Conservation (phyloP, 2,888 invertebrate species). For the Diarsia rubi region DNA sequence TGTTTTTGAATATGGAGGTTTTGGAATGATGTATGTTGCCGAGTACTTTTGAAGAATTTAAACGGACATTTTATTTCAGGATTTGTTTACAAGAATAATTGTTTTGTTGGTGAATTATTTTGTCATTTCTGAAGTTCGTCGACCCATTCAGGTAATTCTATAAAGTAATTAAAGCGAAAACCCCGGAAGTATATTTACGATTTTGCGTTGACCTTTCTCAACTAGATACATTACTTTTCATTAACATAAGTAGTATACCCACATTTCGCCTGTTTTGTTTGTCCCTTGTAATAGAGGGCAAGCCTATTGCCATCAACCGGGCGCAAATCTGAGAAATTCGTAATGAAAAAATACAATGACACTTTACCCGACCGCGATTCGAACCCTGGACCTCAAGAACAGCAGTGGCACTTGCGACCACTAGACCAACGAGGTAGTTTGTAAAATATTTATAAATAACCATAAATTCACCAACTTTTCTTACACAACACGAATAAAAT, state of each 20-base stretch:
- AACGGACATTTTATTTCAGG: neutral
- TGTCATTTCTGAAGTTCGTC: neutral
- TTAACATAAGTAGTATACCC: conserved; percentile 6
- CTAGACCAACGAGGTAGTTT: no score
- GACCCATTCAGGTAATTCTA: neutral
- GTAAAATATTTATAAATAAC: conserved; percentile 1
- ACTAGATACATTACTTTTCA: neutral
- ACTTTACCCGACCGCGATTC: no score
- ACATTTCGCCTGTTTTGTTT: no score
- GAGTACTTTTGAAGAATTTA: conserved; percentile 1
- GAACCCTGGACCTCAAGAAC: no score
- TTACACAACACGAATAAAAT: conserved; percentile 25
- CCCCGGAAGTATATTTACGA: neutral
- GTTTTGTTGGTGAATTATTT: neutral
- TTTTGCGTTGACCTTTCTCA: neutral
- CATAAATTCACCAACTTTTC: neutral
- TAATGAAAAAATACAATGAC: no score
- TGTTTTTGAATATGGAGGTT: conserved; percentile 35
- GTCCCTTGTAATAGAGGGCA: no score
- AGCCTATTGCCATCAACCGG: no score
- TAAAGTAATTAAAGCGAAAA: neutral
- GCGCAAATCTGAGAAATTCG: no score
- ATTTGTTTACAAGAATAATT: neutral
- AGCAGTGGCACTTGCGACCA: no score
- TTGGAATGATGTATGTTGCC: conserved; percentile 27